Evolutionary conservation across 1,140 invertebrate species (phyloP).

Genomic region (Stenopsyche tienmushanensis): DNA sequence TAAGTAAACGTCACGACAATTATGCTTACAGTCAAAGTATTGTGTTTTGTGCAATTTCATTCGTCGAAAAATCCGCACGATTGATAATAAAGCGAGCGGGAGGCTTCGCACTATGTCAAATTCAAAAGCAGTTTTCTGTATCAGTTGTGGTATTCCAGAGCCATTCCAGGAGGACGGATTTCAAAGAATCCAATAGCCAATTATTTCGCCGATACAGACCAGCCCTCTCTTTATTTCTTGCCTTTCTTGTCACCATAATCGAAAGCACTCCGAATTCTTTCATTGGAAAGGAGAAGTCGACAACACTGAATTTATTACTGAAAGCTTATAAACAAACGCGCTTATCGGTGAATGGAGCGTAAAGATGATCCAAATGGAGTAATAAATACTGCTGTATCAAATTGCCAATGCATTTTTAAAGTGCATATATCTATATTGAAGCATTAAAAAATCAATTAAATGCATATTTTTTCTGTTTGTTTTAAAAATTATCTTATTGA

Average conservation of each 20-base stretch:
- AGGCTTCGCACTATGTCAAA: too few species aligned
- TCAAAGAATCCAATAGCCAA: conserved; percentile 17
- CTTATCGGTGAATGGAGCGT: not conserved
- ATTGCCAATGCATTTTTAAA: too few species aligned
- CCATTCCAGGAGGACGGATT: conserved; percentile 3
- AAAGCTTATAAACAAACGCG: not conserved
- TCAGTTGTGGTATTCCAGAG: not conserved
- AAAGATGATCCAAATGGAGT: too few species aligned
- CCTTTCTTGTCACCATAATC: conserved; percentile 20
- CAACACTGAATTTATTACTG: conserved; percentile 21
- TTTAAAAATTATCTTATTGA: not conserved
- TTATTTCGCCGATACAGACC: conserved; percentile 25
- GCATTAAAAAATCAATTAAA: not conserved
- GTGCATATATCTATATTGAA: too few species aligned
- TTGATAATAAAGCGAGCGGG: too few species aligned
- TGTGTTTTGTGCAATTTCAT: too few species aligned
- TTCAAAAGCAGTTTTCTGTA: too few species aligned
- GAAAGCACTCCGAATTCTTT: conserved; percentile 22
- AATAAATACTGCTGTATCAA: too few species aligned
- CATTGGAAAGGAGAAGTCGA: not conserved
- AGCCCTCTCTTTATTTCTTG: conserved; percentile 5
- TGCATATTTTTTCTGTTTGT: not conserved
- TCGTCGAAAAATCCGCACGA: too few species aligned
- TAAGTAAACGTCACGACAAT: too few species aligned
- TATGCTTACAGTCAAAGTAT: too few species aligned